Percentiles rank a stretch among this genome's conserved stretches.
Evolutionary conservation across 1,140 invertebrate genomes (phyloP).

Genomic region (Xylocopa sonorina): DNA sequence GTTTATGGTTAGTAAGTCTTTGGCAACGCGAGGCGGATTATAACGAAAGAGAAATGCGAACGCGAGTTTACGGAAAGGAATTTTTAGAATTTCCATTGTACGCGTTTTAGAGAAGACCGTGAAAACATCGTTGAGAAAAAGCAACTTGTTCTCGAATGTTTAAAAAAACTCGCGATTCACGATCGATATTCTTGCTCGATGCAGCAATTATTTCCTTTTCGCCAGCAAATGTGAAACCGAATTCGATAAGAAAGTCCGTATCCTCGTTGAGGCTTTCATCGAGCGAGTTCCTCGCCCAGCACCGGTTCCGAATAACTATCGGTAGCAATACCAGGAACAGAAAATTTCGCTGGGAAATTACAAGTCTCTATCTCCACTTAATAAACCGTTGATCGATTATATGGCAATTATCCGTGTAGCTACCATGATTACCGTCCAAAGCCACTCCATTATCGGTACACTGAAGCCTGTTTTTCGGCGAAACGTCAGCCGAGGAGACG

Average conservation of each 20-base stretch:
- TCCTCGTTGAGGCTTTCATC: too few relatives aligned
- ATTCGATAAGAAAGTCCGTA: too few relatives aligned
- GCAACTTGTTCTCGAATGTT: too few relatives aligned
- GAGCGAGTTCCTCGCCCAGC: too few relatives aligned
- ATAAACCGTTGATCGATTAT: background rate
- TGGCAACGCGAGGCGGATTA: background rate
- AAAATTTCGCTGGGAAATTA: too few relatives aligned
- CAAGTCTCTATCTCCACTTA: background rate
- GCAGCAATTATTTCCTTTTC: too few relatives aligned
- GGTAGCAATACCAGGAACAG: background rate
- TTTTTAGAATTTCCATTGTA: background rate
- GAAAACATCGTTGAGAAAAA: too few relatives aligned
- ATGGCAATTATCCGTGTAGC: background rate
- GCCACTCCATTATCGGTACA: background rate
- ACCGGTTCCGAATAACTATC: too few relatives aligned
- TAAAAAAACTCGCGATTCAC: too few relatives aligned
- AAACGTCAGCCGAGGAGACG: conserved; percentile 12
- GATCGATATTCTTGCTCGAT: too few relatives aligned
- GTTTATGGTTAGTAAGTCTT: background rate
- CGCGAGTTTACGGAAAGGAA: background rate
- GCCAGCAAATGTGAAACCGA: too few relatives aligned
- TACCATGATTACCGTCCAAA: conserved; percentile 1
- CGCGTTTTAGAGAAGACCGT: background rate
- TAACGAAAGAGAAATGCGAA: background rate
- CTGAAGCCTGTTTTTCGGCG: conserved; percentile 46